Conservation (phyloP, 2,888 invertebrate genomes). For the Caenorhabditis wallacei region DNA sequence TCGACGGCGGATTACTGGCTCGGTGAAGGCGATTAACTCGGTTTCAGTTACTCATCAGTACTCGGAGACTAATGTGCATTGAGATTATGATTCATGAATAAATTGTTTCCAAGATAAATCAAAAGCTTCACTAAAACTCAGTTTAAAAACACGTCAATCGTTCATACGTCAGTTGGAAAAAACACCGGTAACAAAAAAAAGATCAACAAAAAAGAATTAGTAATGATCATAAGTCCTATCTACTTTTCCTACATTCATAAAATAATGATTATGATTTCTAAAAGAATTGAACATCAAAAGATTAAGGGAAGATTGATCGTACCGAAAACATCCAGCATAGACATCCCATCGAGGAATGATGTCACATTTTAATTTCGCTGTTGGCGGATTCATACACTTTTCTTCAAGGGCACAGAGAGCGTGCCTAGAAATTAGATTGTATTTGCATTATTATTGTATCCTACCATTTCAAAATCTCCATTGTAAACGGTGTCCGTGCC, state of each 20-base stretch:
- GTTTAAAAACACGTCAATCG: not conserved
- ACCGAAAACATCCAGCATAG: conserved; percentile 51
- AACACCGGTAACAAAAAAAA: not conserved
- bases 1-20: not conserved
- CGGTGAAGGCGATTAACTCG: not conserved
- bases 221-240: conserved; percentile 40
- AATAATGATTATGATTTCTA: conserved; percentile 45
- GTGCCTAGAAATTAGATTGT: conserved; percentile 23
- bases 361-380: conserved; percentile 44
- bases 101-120: no score
- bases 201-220: not conserved
- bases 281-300: conserved; percentile 47
- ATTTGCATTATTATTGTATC: not conserved
- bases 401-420: conserved; percentile 42
- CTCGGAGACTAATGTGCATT: not conserved
- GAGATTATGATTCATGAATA: no score
- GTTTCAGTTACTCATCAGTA: conserved; percentile 21
- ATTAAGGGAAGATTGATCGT: conserved; percentile 48
- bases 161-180: not conserved
- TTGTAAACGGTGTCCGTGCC: conserved; percentile 41
- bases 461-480: conserved; percentile 47
- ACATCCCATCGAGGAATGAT: conserved; percentile 26
- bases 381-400: conserved; percentile 46
- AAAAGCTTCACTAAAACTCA: no score
- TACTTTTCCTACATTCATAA: conserved; percentile 36